Conservation (phyloP, 2,113 vertebrate species). For the Mesoclemmys tuberculata region DNA sequence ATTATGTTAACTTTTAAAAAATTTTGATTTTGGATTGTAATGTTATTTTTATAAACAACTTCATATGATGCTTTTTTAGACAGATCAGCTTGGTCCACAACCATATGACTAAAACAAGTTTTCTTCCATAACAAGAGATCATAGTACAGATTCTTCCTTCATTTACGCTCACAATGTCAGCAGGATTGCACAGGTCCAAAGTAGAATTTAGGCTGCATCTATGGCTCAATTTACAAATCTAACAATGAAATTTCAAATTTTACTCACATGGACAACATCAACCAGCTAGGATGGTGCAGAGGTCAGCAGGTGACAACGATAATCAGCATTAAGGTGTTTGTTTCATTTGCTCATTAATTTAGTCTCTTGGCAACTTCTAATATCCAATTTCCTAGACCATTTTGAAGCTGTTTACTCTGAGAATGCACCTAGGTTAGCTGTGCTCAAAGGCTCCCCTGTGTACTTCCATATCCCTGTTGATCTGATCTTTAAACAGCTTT, state of each 20-base stretch:
- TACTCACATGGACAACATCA: rapidly evolving
- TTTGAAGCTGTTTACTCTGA: background rate
- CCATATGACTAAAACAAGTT: too few species aligned
- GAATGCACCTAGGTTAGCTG: background rate
- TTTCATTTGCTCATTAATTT: background rate
- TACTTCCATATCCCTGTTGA: background rate
- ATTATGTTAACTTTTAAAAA: background rate
- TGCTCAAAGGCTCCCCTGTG: background rate
- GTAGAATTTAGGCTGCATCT: rapidly evolving
- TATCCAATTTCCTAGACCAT: background rate
- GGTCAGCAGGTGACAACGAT: background rate
- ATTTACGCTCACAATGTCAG: too few species aligned
- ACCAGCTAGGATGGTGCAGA: background rate
- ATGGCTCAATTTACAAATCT: rapidly evolving
- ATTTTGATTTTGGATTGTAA: background rate
- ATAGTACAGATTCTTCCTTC: too few species aligned
- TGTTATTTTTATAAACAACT: background rate
- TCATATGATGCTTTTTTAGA: too few species aligned
- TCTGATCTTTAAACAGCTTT: background rate
- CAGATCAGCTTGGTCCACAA: too few species aligned
- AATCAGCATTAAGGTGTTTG: background rate
- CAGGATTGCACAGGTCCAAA: background rate
- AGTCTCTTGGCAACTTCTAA: background rate
- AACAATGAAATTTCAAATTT: background rate
- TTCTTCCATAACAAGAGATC: too few species aligned